phyloP scores from a whole-genome alignment of 2,888 invertebrate species.

The Napeogenes sylphis region DNA sequence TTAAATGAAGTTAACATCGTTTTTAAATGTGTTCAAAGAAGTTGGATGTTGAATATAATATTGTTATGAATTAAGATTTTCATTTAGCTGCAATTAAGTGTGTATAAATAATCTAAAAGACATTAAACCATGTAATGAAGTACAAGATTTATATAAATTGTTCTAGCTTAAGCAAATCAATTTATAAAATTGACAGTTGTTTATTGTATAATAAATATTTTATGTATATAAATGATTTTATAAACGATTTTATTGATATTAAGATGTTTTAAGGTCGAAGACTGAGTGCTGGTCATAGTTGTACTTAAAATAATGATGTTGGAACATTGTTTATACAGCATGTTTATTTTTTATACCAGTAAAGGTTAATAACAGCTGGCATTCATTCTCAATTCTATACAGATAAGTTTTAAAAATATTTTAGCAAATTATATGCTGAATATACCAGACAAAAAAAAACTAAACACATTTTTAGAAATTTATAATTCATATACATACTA shows the following conservation, averaged over 20 bases:
- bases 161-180: constrained; percentile 12
- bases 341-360: neutral
- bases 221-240: constrained; percentile 29
- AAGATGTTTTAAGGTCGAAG: constrained; percentile 54
- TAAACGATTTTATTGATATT: constrained; percentile 35
- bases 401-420: no score
- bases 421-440: no score
- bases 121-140: constrained; percentile 3
- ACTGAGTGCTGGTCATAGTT: constrained; percentile 38
- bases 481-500: no score
- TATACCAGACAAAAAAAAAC: no score
- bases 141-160: constrained; percentile 8
- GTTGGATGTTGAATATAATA: no score
- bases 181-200: constrained; percentile 25
- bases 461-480: no score
- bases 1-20: no score
- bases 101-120: neutral
- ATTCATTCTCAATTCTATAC: no score
- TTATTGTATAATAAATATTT: constrained; percentile 30
- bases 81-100: no score
- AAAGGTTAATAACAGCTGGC: neutral
- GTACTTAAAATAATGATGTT: constrained; percentile 24
- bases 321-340: neutral
- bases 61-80: no score
- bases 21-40: no score